Evolutionary conservation across 2,113 vertebrate species (phyloP).

Genomic region (Gymnorhina tibicen): DNA sequence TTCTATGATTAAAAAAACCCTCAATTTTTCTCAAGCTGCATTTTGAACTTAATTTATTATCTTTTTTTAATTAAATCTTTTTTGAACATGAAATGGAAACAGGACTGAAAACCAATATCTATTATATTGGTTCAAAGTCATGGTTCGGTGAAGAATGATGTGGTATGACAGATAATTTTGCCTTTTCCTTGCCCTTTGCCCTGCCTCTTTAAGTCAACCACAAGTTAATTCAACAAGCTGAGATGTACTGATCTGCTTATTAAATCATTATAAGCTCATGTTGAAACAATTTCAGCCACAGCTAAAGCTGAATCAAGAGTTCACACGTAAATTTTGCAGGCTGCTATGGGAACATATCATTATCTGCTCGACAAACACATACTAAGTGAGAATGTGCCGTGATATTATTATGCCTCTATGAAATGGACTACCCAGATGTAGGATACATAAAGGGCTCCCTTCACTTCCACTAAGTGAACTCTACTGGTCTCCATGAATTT

Average conservation of each 20-base stretch:
- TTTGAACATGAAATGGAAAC: not conserved
- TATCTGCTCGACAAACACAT: not conserved
- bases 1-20: not conserved
- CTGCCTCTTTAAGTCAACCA: not conserved
- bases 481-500: not conserved
- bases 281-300: not conserved
- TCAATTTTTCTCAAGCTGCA: not conserved
- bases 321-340: constrained; percentile 1
- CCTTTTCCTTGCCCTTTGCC: not conserved
- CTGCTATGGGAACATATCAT: not conserved
- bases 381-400: not conserved
- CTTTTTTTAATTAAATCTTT: not conserved
- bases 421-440: not conserved
- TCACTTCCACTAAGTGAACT: not conserved
- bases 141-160: not conserved
- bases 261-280: not conserved
- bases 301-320: not conserved
- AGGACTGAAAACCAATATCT: not conserved
- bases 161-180: not conserved
- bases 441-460: not conserved
- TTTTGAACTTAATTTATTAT: not conserved
- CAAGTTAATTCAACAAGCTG: not conserved
- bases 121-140: not conserved
- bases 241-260: not conserved
- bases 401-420: not conserved